Evolutionary conservation across 2,797 vertebrate genomes (phyloP).

Genomic region (Microtus californicus): DNA sequence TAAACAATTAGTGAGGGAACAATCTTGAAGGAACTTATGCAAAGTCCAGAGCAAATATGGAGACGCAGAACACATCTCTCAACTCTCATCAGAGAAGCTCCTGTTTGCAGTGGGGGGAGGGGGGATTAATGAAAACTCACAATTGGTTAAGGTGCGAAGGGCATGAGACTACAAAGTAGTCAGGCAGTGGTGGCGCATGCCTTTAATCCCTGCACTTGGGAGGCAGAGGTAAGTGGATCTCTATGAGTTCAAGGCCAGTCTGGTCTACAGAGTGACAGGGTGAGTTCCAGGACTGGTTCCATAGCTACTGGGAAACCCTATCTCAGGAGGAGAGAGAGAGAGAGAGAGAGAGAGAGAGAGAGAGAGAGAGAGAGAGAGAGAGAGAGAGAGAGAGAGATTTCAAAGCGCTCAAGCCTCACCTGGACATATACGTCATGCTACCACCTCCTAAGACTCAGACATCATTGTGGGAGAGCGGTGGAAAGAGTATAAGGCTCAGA

Average conservation of each 20-base stretch:
- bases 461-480: neutral
- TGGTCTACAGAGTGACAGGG: too few relatives aligned
- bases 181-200: too few relatives aligned
- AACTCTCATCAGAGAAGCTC: neutral
- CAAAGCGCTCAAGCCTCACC: neutral
- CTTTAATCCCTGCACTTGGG: too few relatives aligned
- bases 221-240: too few relatives aligned
- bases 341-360: too few relatives aligned
- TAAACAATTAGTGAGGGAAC: neutral
- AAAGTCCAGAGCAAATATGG: neutral
- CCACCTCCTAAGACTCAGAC: neutral
- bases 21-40: neutral
- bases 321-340: too few relatives aligned
- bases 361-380: too few relatives aligned
- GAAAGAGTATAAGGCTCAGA: neutral
- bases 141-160: neutral
- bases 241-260: too few relatives aligned
- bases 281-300: too few relatives aligned
- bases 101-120: neutral
- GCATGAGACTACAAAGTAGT: neutral
- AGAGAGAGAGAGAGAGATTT: too few relatives aligned
- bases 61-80: neutral
- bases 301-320: too few relatives aligned
- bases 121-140: neutral
- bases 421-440: rapidly evolving